These are phyloP conservation scores for Apodemus speciosus DNA, from an alignment of 2,113 vertebrate species.

Conservation along the genomic window DNA sequence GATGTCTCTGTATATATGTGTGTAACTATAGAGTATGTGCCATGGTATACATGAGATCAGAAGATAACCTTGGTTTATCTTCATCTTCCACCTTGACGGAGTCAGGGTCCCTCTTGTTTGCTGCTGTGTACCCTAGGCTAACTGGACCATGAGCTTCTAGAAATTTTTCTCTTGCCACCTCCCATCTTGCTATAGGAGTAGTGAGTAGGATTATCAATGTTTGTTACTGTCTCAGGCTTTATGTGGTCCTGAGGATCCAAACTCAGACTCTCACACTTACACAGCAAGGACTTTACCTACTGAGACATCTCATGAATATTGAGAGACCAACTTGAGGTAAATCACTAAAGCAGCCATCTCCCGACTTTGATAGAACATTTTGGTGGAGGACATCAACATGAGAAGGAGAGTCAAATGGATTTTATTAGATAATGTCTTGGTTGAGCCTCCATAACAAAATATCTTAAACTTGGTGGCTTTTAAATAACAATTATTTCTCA, in stretches of 20 bases:
- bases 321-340: not conserved
- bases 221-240: not conserved
- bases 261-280: not conserved
- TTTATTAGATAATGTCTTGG: not conserved
- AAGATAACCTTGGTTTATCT: not conserved
- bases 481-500: not conserved
- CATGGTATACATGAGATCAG: not conserved
- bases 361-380: conserved; percentile 28
- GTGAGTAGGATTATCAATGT: not conserved
- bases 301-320: not conserved
- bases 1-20: not conserved
- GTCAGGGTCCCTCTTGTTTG: not conserved
- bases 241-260: not conserved
- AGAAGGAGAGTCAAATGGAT: not conserved
- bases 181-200: not conserved
- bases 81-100: not conserved
- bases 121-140: not conserved
- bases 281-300: not conserved
- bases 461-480: not conserved
- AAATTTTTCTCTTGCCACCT: not conserved
- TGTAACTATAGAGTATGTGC: not conserved
- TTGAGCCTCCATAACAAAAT: not conserved
- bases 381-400: not conserved
- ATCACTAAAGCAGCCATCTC: not conserved
- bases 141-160: not conserved